Conservation (phyloP, 2,888 invertebrate species). For the Tipula helvola region DNA sequence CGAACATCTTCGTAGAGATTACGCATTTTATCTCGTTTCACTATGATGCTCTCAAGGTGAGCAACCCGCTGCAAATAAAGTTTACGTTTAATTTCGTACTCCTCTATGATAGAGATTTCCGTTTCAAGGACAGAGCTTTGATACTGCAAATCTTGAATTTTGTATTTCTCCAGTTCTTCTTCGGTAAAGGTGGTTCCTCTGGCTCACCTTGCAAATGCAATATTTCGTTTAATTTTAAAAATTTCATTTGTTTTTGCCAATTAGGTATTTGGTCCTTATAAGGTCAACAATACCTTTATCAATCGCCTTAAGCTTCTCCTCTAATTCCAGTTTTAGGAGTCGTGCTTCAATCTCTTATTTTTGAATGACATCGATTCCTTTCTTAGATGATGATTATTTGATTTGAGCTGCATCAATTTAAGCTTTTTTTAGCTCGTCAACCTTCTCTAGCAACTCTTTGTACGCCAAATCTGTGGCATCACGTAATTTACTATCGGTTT, state of each 20-base stretch:
- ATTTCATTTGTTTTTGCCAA: constrained; percentile 34
- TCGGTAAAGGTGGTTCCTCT: constrained; percentile 40
- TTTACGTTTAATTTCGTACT: constrained; percentile 58
- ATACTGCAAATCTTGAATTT: constrained; percentile 45
- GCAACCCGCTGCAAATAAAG: constrained; percentile 59
- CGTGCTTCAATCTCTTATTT: constrained; percentile 55
- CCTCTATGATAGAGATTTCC: constrained; percentile 55
- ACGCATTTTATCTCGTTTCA: constrained; percentile 63
- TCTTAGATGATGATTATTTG: constrained; percentile 45
- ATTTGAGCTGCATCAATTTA: constrained; percentile 44
- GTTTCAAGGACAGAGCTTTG: constrained; percentile 45
- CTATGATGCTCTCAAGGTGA: constrained; percentile 70
- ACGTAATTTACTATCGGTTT: constrained; percentile 43
- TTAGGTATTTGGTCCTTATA: constrained; percentile 42
- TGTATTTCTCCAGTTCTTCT: constrained; percentile 50
- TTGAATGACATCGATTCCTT: constrained; percentile 48
- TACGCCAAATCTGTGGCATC: constrained; percentile 45
- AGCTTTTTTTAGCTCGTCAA: constrained; percentile 44
- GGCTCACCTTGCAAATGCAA: constrained; percentile 43
- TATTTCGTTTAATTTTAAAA: constrained; percentile 49
- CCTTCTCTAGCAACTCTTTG: constrained; percentile 39
- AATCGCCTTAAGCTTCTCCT: constrained; percentile 51
- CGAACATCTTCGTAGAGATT: constrained; percentile 52
- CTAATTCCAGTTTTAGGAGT: constrained; percentile 58
- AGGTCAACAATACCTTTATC: constrained; percentile 45